Evolutionary conservation across 1,140 invertebrate genomes (phyloP).

Genomic region (Ceratina calcarata): DNA sequence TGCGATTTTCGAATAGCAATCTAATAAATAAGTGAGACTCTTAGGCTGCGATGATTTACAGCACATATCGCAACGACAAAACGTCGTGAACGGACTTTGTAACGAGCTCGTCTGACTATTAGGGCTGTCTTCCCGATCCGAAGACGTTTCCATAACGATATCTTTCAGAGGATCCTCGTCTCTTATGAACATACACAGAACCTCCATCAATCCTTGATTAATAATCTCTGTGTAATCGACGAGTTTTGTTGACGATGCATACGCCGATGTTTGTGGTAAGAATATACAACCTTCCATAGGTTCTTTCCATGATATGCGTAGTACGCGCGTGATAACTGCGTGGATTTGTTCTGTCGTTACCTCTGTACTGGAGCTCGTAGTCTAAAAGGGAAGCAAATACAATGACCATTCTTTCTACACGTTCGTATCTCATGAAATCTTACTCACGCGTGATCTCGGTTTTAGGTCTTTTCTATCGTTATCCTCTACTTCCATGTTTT

Average conservation of each 20-base stretch:
- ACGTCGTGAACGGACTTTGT: conserved; percentile 65
- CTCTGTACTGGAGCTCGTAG: conserved; percentile 81
- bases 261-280: conserved; percentile 83
- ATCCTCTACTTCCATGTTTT: conserved; percentile 88
- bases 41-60: conserved; percentile 78
- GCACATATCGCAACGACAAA: conserved; percentile 59
- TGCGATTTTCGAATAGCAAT: conserved; percentile 85
- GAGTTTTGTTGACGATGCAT: conserved; percentile 77
- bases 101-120: conserved; percentile 74
- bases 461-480: conserved; percentile 75
- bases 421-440: background rate
- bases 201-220: conserved; percentile 86
- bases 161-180: conserved; percentile 84
- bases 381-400: conserved; percentile 66
- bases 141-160: conserved; percentile 75
- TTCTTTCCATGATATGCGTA: conserved; percentile 85
- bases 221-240: conserved; percentile 82
- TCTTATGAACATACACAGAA: conserved; percentile 83
- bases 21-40: conserved; percentile 83
- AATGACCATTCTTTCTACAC: background rate
- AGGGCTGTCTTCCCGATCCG: conserved; percentile 79
- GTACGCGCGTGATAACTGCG: conserved; percentile 82
- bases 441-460: conserved; percentile 75
- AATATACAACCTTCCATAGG: conserved; percentile 82
- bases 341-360: conserved; percentile 84